These are phyloP conservation scores for Holothuria leucospilota DNA, from an alignment of 53 echinoderm and acorn worm species.

Conservation along the genomic window DNA sequence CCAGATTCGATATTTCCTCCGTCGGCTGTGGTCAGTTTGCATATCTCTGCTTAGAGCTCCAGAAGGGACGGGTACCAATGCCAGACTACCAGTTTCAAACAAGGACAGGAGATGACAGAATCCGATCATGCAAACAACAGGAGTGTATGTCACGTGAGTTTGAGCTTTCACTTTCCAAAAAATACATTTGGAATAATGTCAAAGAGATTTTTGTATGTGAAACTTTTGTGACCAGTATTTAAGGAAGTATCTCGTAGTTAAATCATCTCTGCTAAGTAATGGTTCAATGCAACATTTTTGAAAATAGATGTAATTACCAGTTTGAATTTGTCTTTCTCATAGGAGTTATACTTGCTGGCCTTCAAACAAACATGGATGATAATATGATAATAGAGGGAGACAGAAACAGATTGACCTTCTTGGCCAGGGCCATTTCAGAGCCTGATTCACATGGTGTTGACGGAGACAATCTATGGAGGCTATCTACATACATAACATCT, in stretches of 20 bases:
- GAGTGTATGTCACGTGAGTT: slow-evolving; percentile 78
- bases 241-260: neutral
- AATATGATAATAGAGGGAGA: slow-evolving; percentile 69
- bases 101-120: slow-evolving; percentile 69
- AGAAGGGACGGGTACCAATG: slow-evolving; percentile 70
- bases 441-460: slow-evolving; percentile 75
- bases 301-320: too few species aligned
- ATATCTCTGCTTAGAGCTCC: slow-evolving; percentile 76
- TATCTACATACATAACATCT: slow-evolving; percentile 77
- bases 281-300: neutral
- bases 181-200: too few species aligned
- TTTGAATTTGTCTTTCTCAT: neutral
- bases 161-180: too few species aligned
- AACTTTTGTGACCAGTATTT: neutral
- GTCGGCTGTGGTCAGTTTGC: slow-evolving; percentile 78
- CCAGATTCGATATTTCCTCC: slow-evolving; percentile 72
- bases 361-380: slow-evolving; percentile 69
- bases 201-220: neutral
- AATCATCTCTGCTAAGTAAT: neutral
- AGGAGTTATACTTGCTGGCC: slow-evolving; percentile 77
- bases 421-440: slow-evolving; percentile 65
- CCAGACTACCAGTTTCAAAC: slow-evolving; percentile 79
- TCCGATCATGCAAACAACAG: slow-evolving; percentile 73
- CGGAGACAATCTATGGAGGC: slow-evolving; percentile 79
- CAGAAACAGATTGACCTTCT: slow-evolving; percentile 59